Conservation (phyloP, 2,888 invertebrate species). For the Pemphredon lugubris region DNA sequence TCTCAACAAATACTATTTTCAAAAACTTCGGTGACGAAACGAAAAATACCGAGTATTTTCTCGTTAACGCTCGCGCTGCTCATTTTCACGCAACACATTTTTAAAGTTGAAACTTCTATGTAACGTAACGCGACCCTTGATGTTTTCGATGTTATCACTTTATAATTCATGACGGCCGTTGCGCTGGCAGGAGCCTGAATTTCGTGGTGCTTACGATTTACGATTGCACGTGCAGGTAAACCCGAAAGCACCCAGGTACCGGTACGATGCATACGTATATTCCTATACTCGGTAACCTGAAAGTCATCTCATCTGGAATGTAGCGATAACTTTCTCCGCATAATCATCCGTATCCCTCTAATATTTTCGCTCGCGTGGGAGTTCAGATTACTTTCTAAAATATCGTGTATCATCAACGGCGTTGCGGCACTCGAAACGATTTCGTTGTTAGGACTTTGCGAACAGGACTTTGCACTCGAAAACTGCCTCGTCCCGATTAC, state of each 20-base stretch:
- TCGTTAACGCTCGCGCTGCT: background rate
- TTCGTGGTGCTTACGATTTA: slow-evolving; percentile 61
- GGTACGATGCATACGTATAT: slow-evolving; percentile 44
- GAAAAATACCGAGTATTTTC: background rate
- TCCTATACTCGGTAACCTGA: slow-evolving; percentile 25
- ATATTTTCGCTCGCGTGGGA: background rate
- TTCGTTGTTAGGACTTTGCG: too few species aligned
- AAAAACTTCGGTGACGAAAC: background rate
- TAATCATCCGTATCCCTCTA: background rate
- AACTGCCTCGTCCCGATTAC: too few species aligned
- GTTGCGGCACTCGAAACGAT: background rate
- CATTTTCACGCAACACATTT: slow-evolving; percentile 7
- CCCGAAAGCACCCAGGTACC: slow-evolving; percentile 34
- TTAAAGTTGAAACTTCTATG: slow-evolving; percentile 34
- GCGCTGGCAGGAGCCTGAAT: slow-evolving; percentile 50
- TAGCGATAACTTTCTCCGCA: slow-evolving; percentile 19
- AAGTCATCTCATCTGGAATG: slow-evolving; percentile 9
- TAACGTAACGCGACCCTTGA: slow-evolving; percentile 58
- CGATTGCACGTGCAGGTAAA: slow-evolving; percentile 50
- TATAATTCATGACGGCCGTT: slow-evolving; percentile 58
- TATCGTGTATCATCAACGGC: background rate
- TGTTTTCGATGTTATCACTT: slow-evolving; percentile 59
- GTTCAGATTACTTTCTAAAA: background rate
- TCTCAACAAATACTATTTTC: background rate
- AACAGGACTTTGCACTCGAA: too few species aligned